Evolutionary conservation across 2,888 invertebrate species (phyloP).

Genomic region (Mythimna impura): DNA sequence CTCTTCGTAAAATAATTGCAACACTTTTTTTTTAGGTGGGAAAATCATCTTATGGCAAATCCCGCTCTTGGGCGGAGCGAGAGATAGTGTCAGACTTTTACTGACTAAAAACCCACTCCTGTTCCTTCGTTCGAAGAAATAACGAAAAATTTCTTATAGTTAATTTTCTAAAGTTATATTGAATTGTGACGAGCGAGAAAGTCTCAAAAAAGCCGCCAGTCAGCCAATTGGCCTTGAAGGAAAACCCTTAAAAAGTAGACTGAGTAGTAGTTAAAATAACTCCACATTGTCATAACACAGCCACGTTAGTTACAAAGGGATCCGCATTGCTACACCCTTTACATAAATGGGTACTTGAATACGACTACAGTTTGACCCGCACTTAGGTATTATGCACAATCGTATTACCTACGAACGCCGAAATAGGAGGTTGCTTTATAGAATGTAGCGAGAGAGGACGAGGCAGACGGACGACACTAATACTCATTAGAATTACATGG

Average conservation of each 20-base stretch:
- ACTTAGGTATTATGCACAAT: conserved; percentile 71
- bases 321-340: conserved; percentile 46
- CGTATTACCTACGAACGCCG: conserved; percentile 71
- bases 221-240: background rate
- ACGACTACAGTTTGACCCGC: conserved; percentile 61
- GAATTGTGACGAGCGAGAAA: too few species aligned
- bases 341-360: conserved; percentile 59
- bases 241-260: conserved; percentile 19
- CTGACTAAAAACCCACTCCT: too few species aligned
- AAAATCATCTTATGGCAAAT: too few species aligned
- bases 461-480: conserved; percentile 85
- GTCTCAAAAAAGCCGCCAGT: background rate
- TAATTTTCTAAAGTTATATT: conserved; percentile 3
- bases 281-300: conserved; percentile 32
- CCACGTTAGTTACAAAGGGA: conserved; percentile 40
- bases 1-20: background rate
- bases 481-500: conserved; percentile 90
- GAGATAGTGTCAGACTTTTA: too few species aligned
- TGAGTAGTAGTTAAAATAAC: conserved; percentile 41
- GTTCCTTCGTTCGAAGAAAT: too few species aligned
- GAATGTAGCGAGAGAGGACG: conserved; percentile 69
- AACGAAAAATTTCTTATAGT: background rate
- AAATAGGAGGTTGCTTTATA: conserved; percentile 73
- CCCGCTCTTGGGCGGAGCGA: too few species aligned
- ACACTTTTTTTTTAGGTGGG: too few species aligned